Evolutionary conservation across 2,888 invertebrate genomes (phyloP).

Genomic region (Pyrgus malvae): DNA sequence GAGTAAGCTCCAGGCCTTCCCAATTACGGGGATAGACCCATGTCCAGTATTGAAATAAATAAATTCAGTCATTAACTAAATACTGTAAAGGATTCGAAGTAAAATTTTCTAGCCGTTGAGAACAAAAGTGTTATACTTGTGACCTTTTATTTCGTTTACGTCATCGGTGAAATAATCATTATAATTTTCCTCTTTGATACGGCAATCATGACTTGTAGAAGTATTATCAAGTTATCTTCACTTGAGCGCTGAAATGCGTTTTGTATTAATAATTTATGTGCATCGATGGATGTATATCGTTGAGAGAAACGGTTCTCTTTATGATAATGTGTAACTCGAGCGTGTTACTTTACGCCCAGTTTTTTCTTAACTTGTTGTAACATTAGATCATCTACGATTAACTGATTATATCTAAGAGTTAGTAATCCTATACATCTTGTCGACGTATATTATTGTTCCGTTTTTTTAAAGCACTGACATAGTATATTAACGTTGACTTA

Average conservation of each 20-base stretch:
- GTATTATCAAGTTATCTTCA: slow-evolving; percentile 9
- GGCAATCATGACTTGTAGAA: not conserved
- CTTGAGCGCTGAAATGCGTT: slow-evolving; percentile 18
- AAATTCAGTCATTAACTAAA: no score
- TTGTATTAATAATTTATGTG: slow-evolving; percentile 20
- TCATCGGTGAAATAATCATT: not conserved
- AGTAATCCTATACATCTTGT: not conserved
- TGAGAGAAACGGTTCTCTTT: slow-evolving; percentile 24
- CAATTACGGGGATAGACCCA: no score
- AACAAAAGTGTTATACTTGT: not conserved
- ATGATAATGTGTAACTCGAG: slow-evolving; percentile 8
- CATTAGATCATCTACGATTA: slow-evolving; percentile 15
- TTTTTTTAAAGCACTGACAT: no score
- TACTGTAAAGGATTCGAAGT: no score
- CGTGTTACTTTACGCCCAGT: slow-evolving; percentile 10
- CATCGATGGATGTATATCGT: slow-evolving; percentile 2
- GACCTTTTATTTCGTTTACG: not conserved
- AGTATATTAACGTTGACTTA: no score
- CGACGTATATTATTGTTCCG: no score
- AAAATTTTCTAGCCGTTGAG: no score
- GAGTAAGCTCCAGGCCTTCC: no score
- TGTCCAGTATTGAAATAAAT: no score
- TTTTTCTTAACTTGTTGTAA: slow-evolving; percentile 7
- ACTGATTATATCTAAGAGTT: not conserved
- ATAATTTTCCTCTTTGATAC: not conserved